These are phyloP conservation scores for Cybosia mesomella DNA, from an alignment of 2,888 invertebrate species.

Conservation along the genomic window DNA sequence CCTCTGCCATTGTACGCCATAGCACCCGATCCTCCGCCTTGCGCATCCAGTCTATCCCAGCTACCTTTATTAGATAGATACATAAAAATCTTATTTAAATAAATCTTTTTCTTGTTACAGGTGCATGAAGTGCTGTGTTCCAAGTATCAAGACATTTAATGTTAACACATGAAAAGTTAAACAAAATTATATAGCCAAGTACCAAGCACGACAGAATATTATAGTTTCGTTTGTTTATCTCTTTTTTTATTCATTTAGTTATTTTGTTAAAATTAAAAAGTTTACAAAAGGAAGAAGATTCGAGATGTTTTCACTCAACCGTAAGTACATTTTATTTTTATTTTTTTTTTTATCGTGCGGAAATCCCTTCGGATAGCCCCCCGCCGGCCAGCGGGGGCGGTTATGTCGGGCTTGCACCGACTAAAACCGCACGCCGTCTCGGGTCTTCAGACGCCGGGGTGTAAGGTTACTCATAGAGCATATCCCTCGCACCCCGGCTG, in stretches of 20 bases:
- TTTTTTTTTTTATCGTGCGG: conserved; percentile 1
- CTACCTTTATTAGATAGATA: too few relatives aligned
- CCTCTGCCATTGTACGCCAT: too few relatives aligned
- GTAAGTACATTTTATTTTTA: conserved; percentile 37
- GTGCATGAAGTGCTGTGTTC: conserved; percentile 7
- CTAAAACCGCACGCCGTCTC: too few relatives aligned
- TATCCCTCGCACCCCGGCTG: too few relatives aligned
- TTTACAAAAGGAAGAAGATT: conserved; percentile 17
- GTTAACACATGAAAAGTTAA: conserved; percentile 16
- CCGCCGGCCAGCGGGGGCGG: too few relatives aligned
- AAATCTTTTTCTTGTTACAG: conserved; percentile 38
- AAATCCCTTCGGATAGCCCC: too few relatives aligned
- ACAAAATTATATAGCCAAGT: conserved; percentile 11
- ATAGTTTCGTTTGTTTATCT: neutral
- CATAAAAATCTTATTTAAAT: neutral
- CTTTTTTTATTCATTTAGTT: neutral
- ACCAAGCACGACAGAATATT: neutral
- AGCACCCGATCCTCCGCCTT: too few relatives aligned
- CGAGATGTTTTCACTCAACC: conserved; percentile 38
- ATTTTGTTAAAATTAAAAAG: conserved; percentile 2
- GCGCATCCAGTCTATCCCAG: too few relatives aligned
- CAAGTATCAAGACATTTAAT: conserved; percentile 11
- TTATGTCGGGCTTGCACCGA: too few relatives aligned
- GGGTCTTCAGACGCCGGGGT: too few relatives aligned
- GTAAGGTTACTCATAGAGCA: too few relatives aligned